These are phyloP conservation scores for Himalopsyche tibetana DNA, from an alignment of 2,888 invertebrate genomes.

Conservation along the genomic window DNA sequence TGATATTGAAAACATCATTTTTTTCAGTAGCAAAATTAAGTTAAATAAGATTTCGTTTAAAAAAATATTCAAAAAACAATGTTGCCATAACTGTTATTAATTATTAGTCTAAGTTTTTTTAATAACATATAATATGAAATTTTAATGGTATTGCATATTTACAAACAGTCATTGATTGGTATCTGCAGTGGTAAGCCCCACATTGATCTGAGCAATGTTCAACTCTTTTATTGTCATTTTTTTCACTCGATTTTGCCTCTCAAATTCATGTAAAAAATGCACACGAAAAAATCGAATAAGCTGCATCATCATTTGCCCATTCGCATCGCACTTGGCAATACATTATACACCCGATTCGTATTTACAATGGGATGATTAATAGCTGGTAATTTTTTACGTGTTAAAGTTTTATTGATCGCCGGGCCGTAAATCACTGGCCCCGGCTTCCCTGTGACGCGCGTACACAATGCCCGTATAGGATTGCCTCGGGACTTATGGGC, in stretches of 20 bases:
- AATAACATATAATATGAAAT: background rate
- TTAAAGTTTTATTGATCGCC: conserved; percentile 60
- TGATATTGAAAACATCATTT: too few species aligned
- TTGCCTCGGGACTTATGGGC: conserved; percentile 50
- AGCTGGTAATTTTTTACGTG: conserved; percentile 64
- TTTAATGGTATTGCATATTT: background rate
- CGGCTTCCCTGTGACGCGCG: conserved; percentile 46
- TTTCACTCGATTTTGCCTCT: conserved; percentile 36
- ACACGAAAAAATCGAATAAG: conserved; percentile 43
- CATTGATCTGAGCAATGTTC: conserved; percentile 11
- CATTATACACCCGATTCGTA: conserved; percentile 42
- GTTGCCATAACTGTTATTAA: too few species aligned
- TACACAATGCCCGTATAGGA: conserved; percentile 11
- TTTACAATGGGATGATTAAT: conserved; percentile 64
- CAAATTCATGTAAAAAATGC: conserved; percentile 34
- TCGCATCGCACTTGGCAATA: conserved; percentile 45
- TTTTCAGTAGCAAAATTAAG: too few species aligned
- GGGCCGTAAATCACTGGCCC: conserved; percentile 53
- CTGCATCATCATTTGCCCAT: conserved; percentile 41
- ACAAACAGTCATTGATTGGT: background rate
- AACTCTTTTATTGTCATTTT: conserved; percentile 45
- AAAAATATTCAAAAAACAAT: too few species aligned
- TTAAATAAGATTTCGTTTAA: too few species aligned
- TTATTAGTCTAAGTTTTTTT: too few species aligned
- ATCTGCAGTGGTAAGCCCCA: conserved; percentile 13